These are phyloP conservation scores for Nasonia vitripennis DNA, from an alignment of 1,140 invertebrate genomes.

Conservation along the genomic window DNA sequence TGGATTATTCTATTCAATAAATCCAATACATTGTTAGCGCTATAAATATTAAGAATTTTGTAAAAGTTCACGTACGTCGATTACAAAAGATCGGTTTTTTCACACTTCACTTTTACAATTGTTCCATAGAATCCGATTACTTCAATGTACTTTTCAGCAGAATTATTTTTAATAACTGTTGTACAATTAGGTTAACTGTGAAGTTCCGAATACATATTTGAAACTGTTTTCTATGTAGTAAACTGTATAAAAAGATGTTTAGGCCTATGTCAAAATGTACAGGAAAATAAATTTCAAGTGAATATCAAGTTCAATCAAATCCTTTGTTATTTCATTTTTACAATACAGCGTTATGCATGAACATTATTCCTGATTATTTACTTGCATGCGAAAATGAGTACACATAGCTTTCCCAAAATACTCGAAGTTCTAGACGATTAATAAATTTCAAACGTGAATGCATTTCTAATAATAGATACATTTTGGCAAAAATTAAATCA, in stretches of 20 bases:
- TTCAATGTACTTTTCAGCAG: background rate
- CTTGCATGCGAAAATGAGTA: too few relatives aligned
- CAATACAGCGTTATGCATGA: background rate
- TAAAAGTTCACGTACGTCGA: background rate
- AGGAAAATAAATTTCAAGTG: constrained; percentile 23
- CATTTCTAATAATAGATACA: too few relatives aligned
- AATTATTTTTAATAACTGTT: background rate
- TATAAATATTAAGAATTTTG: background rate
- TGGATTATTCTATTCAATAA: background rate
- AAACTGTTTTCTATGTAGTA: constrained; percentile 13
- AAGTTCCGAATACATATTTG: too few relatives aligned
- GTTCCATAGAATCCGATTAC: background rate
- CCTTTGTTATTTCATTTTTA: background rate
- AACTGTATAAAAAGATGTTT: constrained; percentile 13
- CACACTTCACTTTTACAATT: background rate
- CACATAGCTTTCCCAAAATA: too few relatives aligned
- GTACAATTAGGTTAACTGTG: too few relatives aligned
- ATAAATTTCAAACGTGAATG: too few relatives aligned
- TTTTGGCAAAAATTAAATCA: too few relatives aligned
- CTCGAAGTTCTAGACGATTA: too few relatives aligned
- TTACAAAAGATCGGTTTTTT: background rate
- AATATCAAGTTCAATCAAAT: background rate
- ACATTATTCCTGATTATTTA: too few relatives aligned
- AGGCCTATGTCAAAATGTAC: background rate
- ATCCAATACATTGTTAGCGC: background rate